Evolutionary conservation across 2,113 vertebrate species (phyloP).

Genomic region (Pardalotus punctatus): DNA sequence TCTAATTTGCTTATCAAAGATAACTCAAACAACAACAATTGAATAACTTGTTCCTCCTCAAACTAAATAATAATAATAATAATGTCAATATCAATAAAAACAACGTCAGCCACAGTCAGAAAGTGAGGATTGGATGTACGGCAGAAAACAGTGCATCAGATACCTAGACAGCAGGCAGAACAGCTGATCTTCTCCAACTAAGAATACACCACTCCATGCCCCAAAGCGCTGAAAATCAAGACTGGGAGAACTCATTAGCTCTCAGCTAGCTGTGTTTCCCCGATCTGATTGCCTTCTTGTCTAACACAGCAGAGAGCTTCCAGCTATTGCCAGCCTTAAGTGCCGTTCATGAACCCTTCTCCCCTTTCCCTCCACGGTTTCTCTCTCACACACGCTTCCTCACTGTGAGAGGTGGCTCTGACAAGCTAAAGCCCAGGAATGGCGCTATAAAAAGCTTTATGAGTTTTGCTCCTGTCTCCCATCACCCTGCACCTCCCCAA

Average conservation of each 20-base stretch:
- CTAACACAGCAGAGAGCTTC: background rate
- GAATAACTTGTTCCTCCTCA: background rate
- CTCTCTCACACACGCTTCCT: background rate
- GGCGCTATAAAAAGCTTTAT: background rate
- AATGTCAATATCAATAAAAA: background rate
- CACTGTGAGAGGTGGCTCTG: background rate
- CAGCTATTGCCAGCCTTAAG: background rate
- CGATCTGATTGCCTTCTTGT: background rate
- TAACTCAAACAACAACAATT: background rate
- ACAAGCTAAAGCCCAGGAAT: background rate
- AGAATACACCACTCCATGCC: background rate
- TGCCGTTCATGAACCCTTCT: background rate
- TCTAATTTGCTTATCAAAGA: background rate
- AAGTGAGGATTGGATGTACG: accelerated
- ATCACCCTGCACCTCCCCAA: background rate
- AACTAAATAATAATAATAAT: background rate
- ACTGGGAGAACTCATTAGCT: background rate
- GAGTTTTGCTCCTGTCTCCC: background rate
- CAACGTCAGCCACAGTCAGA: background rate
- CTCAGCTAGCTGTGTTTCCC: background rate
- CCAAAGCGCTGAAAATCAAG: background rate
- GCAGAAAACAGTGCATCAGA: background rate
- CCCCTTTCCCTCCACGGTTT: background rate
- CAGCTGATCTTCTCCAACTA: background rate
- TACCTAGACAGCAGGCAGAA: background rate